Base-by-base conservation (phyloP, 2,113 vertebrate species). In the Telmatochromis bifrenatus region DNA sequence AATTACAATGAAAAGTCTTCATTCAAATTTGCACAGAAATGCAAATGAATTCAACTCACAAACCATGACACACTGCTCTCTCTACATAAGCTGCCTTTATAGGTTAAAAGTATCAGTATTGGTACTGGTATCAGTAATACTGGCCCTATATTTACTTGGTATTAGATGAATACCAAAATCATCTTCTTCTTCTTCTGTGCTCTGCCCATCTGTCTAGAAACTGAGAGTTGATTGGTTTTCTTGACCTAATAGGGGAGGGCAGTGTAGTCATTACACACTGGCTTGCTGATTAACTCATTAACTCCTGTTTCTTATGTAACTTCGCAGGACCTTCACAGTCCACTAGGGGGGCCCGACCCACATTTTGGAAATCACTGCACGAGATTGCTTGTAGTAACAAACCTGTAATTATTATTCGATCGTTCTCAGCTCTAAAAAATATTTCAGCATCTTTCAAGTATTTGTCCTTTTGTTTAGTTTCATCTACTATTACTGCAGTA, bases 171-270 rank as follows among this genome's bases (percentile, higher is more conserved):
- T 37, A 65, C 19, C 33, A 65, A 65, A 37, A 62, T 58, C 17
- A 9, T 83, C 39, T 19, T 86, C 84, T 58, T 62, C 68, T 19
- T 90, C 87, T 53, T 79, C 82, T 91, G 42, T 56, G 19, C 82
- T 65, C 56, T 79, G 83, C 90, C 88, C 91, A 89, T 92, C 90
- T 92, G 92, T 81, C 87, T 83, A 75, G 81, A 84, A 14, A 81
- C 62, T 79, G 19, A 84, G 21, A 84, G 79, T 65, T 90, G 68
- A 82, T 77, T 90, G 49, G 82, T 85, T 86, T 39, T 88, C 54
- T 83, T 31, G 68, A 70, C 53, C 28, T 75, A 42, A 47, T 19
- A 79, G 84, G 83, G 87, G 68, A 87, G 15, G 83, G 70, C 84
- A 79, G 49, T 19, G 37, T 39, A 42, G 68, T 53, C 51, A 84